A percentile compares a stretch with the other conserved stretches of the same genome.
phyloP scores from a whole-genome alignment of 2,113 vertebrate species.

The Sarotherodon lohbergeri region DNA sequence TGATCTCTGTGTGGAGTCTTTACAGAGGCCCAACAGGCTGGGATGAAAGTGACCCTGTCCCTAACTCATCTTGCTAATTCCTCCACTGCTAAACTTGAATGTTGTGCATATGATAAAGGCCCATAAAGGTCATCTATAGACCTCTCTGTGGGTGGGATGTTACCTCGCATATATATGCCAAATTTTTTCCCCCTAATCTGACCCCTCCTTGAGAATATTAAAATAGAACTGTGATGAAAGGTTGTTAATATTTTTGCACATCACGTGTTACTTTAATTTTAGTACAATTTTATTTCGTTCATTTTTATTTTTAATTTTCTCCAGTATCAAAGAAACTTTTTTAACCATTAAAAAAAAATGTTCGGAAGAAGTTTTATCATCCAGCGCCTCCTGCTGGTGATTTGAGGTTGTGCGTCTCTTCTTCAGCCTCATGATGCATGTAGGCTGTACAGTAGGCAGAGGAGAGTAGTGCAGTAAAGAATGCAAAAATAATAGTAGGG shows the following conservation, averaged over 20 bases:
- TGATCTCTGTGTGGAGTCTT: conserved; percentile 30
- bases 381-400: conserved; percentile 23
- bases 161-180: background rate
- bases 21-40: conserved; percentile 4
- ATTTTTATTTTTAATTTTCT: background rate
- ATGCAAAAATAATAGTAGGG: background rate
- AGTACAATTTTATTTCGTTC: background rate
- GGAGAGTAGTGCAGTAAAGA: background rate
- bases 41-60: conserved; percentile 49
- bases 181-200: background rate
- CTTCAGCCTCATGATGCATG: background rate
- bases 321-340: background rate
- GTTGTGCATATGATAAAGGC: conserved; percentile 17
- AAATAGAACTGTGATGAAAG: background rate
- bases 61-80: conserved; percentile 36
- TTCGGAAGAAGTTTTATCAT: background rate
- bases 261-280: background rate
- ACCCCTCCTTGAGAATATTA: background rate
- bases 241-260: background rate
- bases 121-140: conserved; percentile 17
- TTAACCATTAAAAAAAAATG: background rate
- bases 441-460: background rate
- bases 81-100: conserved; percentile 38
- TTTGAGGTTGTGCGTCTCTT: background rate
- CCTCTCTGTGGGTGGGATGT: conserved; percentile 51